Percentiles rank a stretch among this genome's conserved stretches.
phyloP scores from a whole-genome alignment of 2,888 invertebrate species.

The Lepidochrysops patricia region DNA sequence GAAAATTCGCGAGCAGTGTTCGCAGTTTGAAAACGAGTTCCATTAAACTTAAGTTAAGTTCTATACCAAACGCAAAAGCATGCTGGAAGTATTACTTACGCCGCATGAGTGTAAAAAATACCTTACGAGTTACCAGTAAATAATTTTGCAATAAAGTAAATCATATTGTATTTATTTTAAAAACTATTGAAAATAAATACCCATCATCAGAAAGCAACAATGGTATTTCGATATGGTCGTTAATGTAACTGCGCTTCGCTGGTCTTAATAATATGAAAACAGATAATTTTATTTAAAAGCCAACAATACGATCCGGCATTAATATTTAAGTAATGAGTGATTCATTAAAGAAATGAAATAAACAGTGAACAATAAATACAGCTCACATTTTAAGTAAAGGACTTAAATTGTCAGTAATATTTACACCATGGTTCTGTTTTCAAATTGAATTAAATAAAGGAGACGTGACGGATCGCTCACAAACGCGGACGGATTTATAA shows the following conservation, averaged over 20 bases:
- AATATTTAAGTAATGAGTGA: neutral
- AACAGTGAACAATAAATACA: neutral
- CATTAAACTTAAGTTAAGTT: too few relatives aligned
- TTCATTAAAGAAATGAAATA: neutral
- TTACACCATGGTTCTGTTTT: neutral
- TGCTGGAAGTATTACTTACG: too few relatives aligned
- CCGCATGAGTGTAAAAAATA: too few relatives aligned
- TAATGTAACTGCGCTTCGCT: neutral
- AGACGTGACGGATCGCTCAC: neutral
- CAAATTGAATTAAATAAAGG: slow-evolving; percentile 8
- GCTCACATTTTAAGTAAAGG: neutral
- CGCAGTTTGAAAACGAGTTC: too few relatives aligned
- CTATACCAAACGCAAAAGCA: too few relatives aligned
- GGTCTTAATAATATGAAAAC: neutral
- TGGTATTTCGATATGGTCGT: neutral
- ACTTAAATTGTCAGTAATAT: neutral
- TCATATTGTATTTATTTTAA: too few relatives aligned
- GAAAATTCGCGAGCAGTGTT: too few relatives aligned
- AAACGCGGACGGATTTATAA: slow-evolving; percentile 7
- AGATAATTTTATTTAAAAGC: neutral
- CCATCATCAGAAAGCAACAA: neutral
- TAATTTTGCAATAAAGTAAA: too few relatives aligned
- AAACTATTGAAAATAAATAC: neutral
- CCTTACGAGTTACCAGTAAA: too few relatives aligned
- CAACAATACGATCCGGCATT: neutral